phyloP scores from a whole-genome alignment of 2,113 vertebrate genomes.

The Anguilla rostrata region DNA sequence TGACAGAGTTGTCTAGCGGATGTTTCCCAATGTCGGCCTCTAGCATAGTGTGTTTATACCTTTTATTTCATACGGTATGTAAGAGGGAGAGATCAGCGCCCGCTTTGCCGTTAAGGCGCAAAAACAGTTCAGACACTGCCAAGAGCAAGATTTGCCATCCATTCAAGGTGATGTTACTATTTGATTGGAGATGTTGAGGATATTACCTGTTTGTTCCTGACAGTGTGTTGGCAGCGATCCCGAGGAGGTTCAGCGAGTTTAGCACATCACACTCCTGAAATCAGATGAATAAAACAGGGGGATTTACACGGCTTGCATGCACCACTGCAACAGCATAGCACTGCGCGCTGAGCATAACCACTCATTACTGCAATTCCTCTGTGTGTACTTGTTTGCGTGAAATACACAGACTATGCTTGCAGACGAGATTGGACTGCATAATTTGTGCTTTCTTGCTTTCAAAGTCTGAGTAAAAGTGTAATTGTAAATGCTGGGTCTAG shows the following conservation, averaged over 20 bases:
- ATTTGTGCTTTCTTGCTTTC: not conserved
- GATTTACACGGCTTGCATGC: not conserved
- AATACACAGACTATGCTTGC: not conserved
- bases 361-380: not conserved
- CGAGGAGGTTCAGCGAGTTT: not conserved
- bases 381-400: not conserved
- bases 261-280: constrained; percentile 4
- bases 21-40: not conserved
- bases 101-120: constrained; percentile 41
- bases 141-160: constrained; percentile 43
- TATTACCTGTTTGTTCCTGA: constrained; percentile 34
- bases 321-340: not conserved
- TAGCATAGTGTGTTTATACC: not conserved
- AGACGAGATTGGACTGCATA: not conserved
- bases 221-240: constrained; percentile 26
- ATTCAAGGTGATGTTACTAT: constrained; percentile 35
- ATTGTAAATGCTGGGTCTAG: not conserved
- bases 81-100: constrained; percentile 29
- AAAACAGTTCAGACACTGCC: constrained; percentile 24
- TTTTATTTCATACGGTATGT: not conserved
- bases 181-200: constrained; percentile 36
- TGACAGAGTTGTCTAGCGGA: not conserved
- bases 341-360: not conserved
- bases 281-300: not conserved
- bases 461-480: not conserved